Base-by-base conservation (phyloP, 2,888 invertebrate species). In the Ceraclea dissimilis region DNA sequence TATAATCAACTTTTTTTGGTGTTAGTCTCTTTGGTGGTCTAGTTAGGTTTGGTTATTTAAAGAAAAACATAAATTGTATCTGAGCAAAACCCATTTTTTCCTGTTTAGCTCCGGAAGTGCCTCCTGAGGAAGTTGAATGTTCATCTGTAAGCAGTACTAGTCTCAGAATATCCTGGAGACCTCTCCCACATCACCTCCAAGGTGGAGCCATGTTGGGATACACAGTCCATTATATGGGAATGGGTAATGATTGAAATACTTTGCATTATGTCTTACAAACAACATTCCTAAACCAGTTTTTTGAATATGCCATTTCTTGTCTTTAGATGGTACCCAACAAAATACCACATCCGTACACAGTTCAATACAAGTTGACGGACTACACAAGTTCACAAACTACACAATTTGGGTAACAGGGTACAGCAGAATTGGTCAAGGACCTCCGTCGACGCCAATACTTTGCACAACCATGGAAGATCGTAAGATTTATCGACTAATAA, bases 401-500 rank as follows among this genome's bases (percentile, higher is more conserved):
- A 91, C 91, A 2, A 79, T 93, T 49, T 84, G 89, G 67, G 88
- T 92, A 0, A 76, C 90, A 65, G 92, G 91, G 0, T 91, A 85
- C 68, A 93, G 92, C 0, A 83, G 85, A 59, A 88, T 84, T 33
- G 93, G 93, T 0, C 87, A 88, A 64, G 93, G 93, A 2, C 82
- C 88, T 0, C 79, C 85, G 61, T 90, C 90, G 52, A 77, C 80
- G 51, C 83, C 90, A 2, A 81, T 91, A 57, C 85, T 83, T 65
- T 90, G 93, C 67, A 79, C 82, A 54, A 93, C 93, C 0, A 82
- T 89, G 63, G 90, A 93, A 72, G 93, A 93, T 71, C 82, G 90
- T 90, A 71, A 77, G 70, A 6, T 26, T 65, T 10, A 6, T 26
- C 10, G 10, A 26, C 4, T 26, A 26, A 26, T 26, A 47, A 19